A percentile compares a stretch with the other conserved stretches of the same genome.
Conservation (phyloP, 2,113 vertebrate species). For the Periophthalmus modestus region DNA sequence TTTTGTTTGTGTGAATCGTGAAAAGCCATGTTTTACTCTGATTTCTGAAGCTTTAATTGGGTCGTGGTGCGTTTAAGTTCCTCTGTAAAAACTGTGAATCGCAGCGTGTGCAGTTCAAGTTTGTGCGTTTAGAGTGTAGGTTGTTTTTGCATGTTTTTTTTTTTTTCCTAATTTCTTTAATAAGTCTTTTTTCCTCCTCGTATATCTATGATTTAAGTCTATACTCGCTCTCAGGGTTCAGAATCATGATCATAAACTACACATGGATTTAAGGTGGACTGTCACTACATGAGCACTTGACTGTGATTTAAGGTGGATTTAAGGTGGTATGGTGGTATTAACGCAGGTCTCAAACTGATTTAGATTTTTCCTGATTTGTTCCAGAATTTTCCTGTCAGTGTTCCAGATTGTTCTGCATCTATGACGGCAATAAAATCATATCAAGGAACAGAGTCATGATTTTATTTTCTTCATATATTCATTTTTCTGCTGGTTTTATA, state of each 20-base stretch:
- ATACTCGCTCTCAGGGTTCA: slow-evolving; percentile 93
- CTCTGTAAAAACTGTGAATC: slow-evolving; percentile 93
- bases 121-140: slow-evolving; percentile 89
- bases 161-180: slow-evolving; percentile 75
- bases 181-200: slow-evolving; percentile 71
- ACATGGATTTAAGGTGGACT: slow-evolving; percentile 31
- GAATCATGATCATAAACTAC: slow-evolving; percentile 77
- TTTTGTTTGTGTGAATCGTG: slow-evolving; percentile 66
- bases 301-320: slow-evolving; percentile 22
- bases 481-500: too few species aligned
- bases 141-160: slow-evolving; percentile 88
- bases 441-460: slow-evolving; percentile 55
- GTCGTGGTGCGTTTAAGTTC: slow-evolving; percentile 73
- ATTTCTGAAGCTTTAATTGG: slow-evolving; percentile 93
- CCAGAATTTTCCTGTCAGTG: slow-evolving; percentile 71
- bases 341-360: slow-evolving; percentile 77
- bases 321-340: slow-evolving; percentile 71
- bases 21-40: slow-evolving; percentile 87
- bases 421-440: slow-evolving; percentile 97
- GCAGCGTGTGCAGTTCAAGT: slow-evolving; percentile 89
- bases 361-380: slow-evolving; percentile 10
- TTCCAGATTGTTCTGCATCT: slow-evolving; percentile 90
- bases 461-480: too few species aligned
- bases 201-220: slow-evolving; percentile 34
- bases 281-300: background rate